Conservation (phyloP, 2,888 invertebrate genomes). For the Salpingus planirostris region DNA sequence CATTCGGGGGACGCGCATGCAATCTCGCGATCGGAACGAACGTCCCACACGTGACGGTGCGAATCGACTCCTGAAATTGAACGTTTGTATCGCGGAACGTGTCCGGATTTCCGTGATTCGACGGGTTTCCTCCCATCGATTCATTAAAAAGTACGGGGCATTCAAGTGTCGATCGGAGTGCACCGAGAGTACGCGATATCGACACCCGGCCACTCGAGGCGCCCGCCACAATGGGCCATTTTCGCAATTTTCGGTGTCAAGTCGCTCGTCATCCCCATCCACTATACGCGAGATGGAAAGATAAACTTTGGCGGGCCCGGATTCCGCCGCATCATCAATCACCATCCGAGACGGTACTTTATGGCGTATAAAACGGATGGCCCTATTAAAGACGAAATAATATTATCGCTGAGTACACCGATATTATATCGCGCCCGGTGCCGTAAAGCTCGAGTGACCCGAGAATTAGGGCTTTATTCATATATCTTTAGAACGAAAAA, state of each 20-base stretch:
- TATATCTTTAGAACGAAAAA: no score
- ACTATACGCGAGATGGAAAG: constrained; percentile 2
- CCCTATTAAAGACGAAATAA: constrained; percentile 1
- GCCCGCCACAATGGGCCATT: constrained; percentile 1
- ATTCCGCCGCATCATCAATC: constrained; percentile 3
- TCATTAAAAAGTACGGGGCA: no score
- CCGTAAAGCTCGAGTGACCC: no score
- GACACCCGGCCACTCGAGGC: constrained; percentile 1
- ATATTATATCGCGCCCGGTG: no score
- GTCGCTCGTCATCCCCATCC: background rate
- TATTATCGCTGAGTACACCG: no score
- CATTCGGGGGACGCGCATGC: background rate
- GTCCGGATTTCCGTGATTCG: no score
- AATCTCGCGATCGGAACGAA: background rate
- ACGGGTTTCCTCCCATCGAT: no score
- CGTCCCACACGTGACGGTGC: constrained; percentile 1
- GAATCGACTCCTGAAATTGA: constrained; percentile 1
- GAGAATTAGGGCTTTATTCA: no score
- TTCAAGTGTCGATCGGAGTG: no score
- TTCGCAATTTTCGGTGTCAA: constrained; percentile 1
- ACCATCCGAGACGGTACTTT: constrained; percentile 1
- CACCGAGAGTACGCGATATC: no score
- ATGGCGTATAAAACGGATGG: constrained; percentile 1
- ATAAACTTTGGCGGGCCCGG: constrained; percentile 1
- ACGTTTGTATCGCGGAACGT: no score